Conservation (phyloP, 2,113 vertebrate species). For the Chrysemys picta region DNA sequence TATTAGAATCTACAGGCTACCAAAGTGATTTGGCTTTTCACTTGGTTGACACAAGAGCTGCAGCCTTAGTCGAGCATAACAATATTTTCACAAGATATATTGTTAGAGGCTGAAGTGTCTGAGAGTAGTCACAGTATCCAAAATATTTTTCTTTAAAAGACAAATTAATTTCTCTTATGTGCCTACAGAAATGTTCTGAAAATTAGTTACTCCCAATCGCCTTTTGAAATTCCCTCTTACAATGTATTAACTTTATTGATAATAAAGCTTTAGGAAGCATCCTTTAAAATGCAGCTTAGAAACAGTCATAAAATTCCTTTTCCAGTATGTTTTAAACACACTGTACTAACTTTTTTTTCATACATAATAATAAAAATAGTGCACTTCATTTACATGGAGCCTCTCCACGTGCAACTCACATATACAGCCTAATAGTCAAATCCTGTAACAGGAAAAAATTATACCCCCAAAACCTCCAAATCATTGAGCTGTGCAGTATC, state of each 20-base stretch:
- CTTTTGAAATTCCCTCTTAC: not conserved
- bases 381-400: not conserved
- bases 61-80: not conserved
- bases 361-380: not conserved
- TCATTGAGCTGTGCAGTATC: not conserved
- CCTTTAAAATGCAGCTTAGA: not conserved
- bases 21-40: not conserved
- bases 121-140: not conserved
- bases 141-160: not conserved
- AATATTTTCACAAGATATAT: not conserved
- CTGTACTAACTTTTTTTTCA: too few species aligned
- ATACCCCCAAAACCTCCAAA: not conserved
- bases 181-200: not conserved
- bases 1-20: not conserved
- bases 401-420: not conserved
- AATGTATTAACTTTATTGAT: not conserved
- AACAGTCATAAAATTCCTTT: not conserved
- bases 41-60: not conserved
- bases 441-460: not conserved
- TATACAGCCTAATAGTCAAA: not conserved
- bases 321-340: not conserved
- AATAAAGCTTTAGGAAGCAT: not conserved
- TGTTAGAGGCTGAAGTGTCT: not conserved
- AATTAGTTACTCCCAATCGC: not conserved
- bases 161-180: not conserved